These are phyloP conservation scores for Mirounga angustirostris DNA, from an alignment of 2,113 vertebrate genomes.

Conservation along the genomic window DNA sequence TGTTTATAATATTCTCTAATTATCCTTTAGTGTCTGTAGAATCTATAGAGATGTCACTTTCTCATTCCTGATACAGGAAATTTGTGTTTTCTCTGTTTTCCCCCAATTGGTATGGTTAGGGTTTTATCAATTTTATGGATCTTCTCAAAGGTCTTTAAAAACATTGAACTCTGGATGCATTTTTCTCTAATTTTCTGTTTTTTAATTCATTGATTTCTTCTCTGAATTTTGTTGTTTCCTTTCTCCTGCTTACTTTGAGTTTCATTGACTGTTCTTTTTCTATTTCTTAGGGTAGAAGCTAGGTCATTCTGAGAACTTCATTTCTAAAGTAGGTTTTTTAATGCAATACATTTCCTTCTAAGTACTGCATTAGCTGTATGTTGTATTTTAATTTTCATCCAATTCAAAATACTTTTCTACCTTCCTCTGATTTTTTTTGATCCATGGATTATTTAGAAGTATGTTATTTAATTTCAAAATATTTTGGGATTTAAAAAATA, in stretches of 20 bases:
- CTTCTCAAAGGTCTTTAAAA: background rate
- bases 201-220: background rate
- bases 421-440: background rate
- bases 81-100: background rate
- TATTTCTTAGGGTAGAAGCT: background rate
- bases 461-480: conserved; percentile 15
- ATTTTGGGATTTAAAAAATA: background rate
- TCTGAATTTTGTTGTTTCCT: background rate
- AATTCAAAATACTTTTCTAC: background rate
- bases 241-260: background rate
- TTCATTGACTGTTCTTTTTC: background rate
- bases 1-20: background rate
- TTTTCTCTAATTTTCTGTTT: background rate
- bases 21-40: background rate
- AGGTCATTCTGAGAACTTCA: background rate
- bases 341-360: background rate
- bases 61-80: background rate
- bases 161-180: background rate
- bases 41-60: background rate
- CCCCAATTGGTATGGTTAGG: background rate
- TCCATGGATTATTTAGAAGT: background rate
- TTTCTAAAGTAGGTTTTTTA: background rate
- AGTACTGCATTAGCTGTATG: background rate
- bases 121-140: background rate
- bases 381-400: background rate